Evolutionary conservation across 2,113 vertebrate genomes (phyloP), one percentile per base, ranked within the genome.

Genomic region (Epinephelus moara): DNA sequence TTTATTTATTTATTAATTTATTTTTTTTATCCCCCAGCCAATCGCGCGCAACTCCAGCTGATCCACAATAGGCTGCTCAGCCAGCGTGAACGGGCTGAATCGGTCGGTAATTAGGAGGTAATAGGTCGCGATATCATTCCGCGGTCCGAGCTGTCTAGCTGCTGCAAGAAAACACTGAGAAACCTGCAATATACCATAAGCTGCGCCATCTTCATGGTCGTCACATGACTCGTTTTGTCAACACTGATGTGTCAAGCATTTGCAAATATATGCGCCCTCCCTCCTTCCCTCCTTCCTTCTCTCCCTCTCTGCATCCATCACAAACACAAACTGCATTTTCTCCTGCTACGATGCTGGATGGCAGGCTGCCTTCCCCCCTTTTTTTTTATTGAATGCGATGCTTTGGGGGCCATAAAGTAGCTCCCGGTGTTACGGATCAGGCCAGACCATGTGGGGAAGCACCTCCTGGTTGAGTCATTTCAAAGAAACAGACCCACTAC

Each of bases 221-320:
- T 94, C 94, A 94, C 92, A 91, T 95, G 94, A 94, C 93, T 85
- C 86, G 83, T 89, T 92, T 93, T 93, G 92, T 94, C 94, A 95
- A 93, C 88, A 93, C 84, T 80, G 86, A 92, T 93, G 90, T 93
- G 89, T 91, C 92, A 89, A 89, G 87, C 80, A 61, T 82, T 91
- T 89, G 91, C 85, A 87, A 88, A 92, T 86, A 61, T 88, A 82
- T 75, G 42, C 78, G 23, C 59, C 27, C 82, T 9, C 85, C 14
- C 81, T 45, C 67, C 21, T 62, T 59, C 80, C 27, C 79, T 73
- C 73, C 53, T 53, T 50, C 61, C 47, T 49, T 70, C 62, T 72
- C 70, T 67, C 52, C 57, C 61, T 52, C 67, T 18, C 47, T 80
- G 79, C 84, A 83, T 93, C 88, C 81, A 88, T 93, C 88, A 89